Evolutionary conservation across 2,888 invertebrate species (phyloP), one percentile per base, ranked within the genome.

Genomic region (Eubasilissa splendida): DNA sequence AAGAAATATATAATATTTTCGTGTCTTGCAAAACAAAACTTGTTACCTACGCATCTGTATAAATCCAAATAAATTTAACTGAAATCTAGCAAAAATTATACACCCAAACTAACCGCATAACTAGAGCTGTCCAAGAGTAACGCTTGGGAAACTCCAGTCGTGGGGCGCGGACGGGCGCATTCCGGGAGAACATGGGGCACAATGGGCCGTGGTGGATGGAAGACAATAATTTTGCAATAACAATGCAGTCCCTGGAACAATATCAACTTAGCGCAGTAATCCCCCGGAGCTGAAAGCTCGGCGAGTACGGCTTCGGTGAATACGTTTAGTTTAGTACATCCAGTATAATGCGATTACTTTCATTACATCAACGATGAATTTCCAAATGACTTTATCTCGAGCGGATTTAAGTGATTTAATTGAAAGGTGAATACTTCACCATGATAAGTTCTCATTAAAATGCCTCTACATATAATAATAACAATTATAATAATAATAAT

Each of bases 161-260:
- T 70, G 54, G 71, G 54, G 54, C 54, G 12, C 10, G 54, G 12
- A 12, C 54, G 12, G 22, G 22, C 22, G 22, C 22, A 42, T 42
- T 42, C 7, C 42, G 42, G 58, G n/a, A 58, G 58, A 4, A 58
- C 58, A 65, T 54, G 73, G 56, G 14, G 54, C 74, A 81, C 81
- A 81, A 77, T 77, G 60, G 77, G 50, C 54, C 65, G 33, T 65
- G 71, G 53, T 71, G 71, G 71, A 71, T 73, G 71, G 58, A 12
- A 83, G 83, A 81, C 81, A 83, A 83, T 83, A 83, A 83, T 83
- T 83, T 71, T 81, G 83, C 83, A 83, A 79, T 81, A 81, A 83
- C 83, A 83, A 83, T 83, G 80, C 83, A 77, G 59, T 76, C 80
- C 81, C 76, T 81, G 77, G 80, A 83, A 83, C 83, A 83, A 83